Percentiles rank a stretch among this genome's conserved stretches.
These are phyloP conservation scores for Hemistola chrysoprasaria DNA, from an alignment of 2,888 invertebrate species.

Conservation along the genomic window DNA sequence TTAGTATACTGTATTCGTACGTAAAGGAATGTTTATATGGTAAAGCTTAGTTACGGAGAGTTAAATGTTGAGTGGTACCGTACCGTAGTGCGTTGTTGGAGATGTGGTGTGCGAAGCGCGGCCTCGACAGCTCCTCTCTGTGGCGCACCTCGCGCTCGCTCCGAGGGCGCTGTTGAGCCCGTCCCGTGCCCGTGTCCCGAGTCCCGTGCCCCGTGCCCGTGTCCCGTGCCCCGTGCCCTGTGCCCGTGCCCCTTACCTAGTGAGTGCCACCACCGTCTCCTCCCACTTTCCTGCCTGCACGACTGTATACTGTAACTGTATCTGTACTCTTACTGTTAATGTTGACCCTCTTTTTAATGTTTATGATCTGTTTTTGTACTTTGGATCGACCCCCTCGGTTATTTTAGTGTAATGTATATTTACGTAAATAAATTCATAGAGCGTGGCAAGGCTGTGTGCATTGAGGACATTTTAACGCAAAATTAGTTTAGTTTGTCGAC, in stretches of 20 bases:
- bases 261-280: slow-evolving; percentile 48
- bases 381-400: slow-evolving; percentile 78
- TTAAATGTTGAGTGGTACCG: slow-evolving; percentile 80
- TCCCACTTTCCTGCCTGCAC: slow-evolving; percentile 70
- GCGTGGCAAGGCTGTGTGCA: slow-evolving; percentile 89
- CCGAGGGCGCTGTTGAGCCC: slow-evolving; percentile 55
- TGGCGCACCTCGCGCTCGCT: slow-evolving; percentile 39
- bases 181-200: slow-evolving; percentile 35
- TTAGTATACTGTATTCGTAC: slow-evolving; percentile 75
- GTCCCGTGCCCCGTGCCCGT: slow-evolving; percentile 26
- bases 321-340: slow-evolving; percentile 73
- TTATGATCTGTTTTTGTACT: slow-evolving; percentile 76
- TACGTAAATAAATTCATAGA: slow-evolving; percentile 76
- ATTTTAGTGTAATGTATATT: slow-evolving; percentile 78
- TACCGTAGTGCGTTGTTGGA: slow-evolving; percentile 79
- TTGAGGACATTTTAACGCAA: slow-evolving; percentile 82
- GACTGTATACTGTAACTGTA: slow-evolving; percentile 43
- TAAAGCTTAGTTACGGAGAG: slow-evolving; percentile 78
- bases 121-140: slow-evolving; percentile 67
- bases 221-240: slow-evolving; percentile 28
- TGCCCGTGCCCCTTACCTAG: slow-evolving; percentile 42
- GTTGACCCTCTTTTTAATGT: slow-evolving; percentile 78
- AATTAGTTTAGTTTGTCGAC: slow-evolving; percentile 75
- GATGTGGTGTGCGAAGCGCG: slow-evolving; percentile 61
- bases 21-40: slow-evolving; percentile 77